A percentile compares a stretch with the other conserved stretches of the same genome.
Conservation (phyloP, 2,797 vertebrate genomes). For the Sebastes kiyomatsui region DNA sequence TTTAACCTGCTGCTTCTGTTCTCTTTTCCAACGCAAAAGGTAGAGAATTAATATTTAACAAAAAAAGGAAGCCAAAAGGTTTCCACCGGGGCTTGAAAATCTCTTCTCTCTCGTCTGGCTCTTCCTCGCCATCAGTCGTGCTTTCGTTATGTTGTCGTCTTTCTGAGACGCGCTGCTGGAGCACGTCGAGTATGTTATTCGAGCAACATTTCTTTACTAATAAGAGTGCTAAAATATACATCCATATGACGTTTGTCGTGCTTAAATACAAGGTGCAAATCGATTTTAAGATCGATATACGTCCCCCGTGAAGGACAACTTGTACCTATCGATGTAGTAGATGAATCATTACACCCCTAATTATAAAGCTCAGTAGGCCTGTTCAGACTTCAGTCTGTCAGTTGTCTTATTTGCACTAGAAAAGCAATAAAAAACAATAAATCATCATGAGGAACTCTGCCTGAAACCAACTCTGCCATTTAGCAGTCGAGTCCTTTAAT, state of each 20-base stretch:
- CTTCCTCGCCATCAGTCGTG: neutral
- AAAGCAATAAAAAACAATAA: constrained; percentile 1
- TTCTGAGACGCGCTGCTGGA: no score
- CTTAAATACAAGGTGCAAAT: neutral
- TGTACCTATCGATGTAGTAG: no score
- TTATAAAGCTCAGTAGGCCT: neutral
- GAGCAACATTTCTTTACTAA: neutral
- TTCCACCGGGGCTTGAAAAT: neutral
- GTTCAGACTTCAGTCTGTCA: neutral
- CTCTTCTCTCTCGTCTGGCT: neutral
- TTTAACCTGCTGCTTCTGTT: neutral
- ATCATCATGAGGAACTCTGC: neutral
- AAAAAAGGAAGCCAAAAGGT: neutral
- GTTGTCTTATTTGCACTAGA: neutral
- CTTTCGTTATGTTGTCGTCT: neutral
- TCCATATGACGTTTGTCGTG: no score
- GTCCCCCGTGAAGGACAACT: no score
- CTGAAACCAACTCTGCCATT: constrained; percentile 9
- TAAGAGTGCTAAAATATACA: neutral
- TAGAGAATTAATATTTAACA: neutral
- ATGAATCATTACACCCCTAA: neutral
- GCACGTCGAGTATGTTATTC: neutral
- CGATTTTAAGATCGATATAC: no score
- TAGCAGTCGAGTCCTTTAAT: constrained; percentile 19
- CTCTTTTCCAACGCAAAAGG: neutral